Conservation (phyloP, 1,140 invertebrate genomes). For the Temnothorax curvispinosus region DNA sequence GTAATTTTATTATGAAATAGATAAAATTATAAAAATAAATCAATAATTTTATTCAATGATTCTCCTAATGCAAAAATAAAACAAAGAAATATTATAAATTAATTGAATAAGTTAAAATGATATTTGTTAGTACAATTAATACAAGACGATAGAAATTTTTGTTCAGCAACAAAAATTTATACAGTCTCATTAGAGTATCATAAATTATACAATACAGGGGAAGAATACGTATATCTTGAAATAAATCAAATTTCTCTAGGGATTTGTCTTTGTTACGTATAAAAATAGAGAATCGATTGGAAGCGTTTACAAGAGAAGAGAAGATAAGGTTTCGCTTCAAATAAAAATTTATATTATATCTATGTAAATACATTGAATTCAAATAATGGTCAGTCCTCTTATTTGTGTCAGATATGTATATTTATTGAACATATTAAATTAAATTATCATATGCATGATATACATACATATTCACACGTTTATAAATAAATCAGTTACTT, state of each 20-base stretch:
- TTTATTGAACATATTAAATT: not conserved
- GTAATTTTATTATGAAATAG: not conserved
- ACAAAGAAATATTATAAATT: too few relatives aligned
- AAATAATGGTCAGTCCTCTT: not conserved
- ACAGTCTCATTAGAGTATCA: not conserved
- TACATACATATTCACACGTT: not conserved
- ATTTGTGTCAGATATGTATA: not conserved
- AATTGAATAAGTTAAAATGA: not conserved
- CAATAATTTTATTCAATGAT: too few relatives aligned
- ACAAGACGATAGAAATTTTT: not conserved
- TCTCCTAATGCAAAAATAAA: too few relatives aligned
- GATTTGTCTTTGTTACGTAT: not conserved
- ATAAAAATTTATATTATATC: not conserved
- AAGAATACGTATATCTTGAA: not conserved
- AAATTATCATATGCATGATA: not conserved
- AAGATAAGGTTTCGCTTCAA: not conserved
- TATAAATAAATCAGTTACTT: not conserved
- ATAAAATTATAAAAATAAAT: not conserved
- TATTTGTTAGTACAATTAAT: not conserved
- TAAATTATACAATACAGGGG: not conserved
- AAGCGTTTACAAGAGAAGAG: not conserved
- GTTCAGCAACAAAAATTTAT: not conserved
- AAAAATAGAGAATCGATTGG: constrained; percentile 13
- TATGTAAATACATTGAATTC: not conserved
- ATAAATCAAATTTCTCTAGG: constrained; percentile 11